A percentile compares a stretch with the other conserved stretches of the same genome.
Conservation (phyloP, 2,113 vertebrate genomes). For the Carassius carassius region DNA sequence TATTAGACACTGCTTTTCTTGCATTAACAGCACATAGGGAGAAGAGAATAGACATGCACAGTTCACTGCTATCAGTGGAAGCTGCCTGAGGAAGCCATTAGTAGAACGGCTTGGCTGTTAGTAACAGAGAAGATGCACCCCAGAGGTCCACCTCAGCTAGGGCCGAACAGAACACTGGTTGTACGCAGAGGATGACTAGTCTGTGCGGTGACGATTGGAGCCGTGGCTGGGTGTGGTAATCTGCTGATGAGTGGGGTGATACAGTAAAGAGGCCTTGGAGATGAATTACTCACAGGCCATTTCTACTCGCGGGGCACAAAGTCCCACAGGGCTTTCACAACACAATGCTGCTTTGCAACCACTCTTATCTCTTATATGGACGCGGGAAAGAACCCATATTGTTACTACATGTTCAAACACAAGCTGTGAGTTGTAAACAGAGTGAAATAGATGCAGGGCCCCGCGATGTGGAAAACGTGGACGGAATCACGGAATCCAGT, state of each 20-base stretch:
- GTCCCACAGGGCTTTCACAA: conserved; percentile 53
- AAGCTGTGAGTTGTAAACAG: background rate
- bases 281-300: conserved; percentile 32
- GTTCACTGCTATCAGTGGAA: conserved; percentile 14
- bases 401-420: conserved; percentile 32
- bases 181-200: conserved; percentile 23
- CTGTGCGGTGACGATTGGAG: conserved; percentile 18
- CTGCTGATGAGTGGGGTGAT: conserved; percentile 46
- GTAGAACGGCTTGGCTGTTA: conserved; percentile 31
- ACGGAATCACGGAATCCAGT: background rate
- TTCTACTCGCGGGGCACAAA: conserved; percentile 50
- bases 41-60: conserved; percentile 5
- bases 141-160: background rate
- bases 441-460: background rate
- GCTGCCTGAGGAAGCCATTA: conserved; percentile 26
- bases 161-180: conserved; percentile 10
- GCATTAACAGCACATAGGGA: conserved; percentile 11
- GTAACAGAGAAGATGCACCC: conserved; percentile 37
- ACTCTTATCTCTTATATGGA: conserved; percentile 41
- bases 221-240: conserved; percentile 44
- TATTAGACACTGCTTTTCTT: conserved; percentile 7
- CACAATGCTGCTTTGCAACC: conserved; percentile 15
- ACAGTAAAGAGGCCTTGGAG: conserved; percentile 30
- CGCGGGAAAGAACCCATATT: background rate
- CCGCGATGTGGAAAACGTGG: background rate